A percentile compares a stretch with the other conserved stretches of the same genome.
phyloP scores from a whole-genome alignment of 2,888 invertebrate species.

The Caenorhabditis becei region DNA sequence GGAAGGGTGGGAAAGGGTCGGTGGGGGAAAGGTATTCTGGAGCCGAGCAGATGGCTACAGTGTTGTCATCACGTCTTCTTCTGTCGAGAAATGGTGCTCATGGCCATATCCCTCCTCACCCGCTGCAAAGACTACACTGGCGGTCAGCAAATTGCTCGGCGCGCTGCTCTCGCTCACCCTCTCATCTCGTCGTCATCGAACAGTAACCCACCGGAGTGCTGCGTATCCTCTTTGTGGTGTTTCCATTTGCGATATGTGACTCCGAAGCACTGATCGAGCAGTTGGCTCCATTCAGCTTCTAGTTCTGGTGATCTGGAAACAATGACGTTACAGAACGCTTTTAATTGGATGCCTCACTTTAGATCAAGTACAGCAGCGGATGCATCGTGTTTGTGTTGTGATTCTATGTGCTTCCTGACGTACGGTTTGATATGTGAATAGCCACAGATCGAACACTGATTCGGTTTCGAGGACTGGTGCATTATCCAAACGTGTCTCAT shows the following conservation, averaged over 20 bases:
- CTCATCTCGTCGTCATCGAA: constrained; percentile 30
- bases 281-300: constrained; percentile 58
- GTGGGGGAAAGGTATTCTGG: neutral
- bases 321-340: neutral
- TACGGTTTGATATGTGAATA: constrained; percentile 64
- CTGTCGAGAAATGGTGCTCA: constrained; percentile 49
- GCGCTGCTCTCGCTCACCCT: constrained; percentile 17
- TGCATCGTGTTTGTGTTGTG: constrained; percentile 55
- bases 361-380: constrained; percentile 46
- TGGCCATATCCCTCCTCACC: constrained; percentile 39
- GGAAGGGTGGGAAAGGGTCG: neutral
- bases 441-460: constrained; percentile 58
- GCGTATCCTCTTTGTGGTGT: constrained; percentile 57
- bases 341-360: constrained; percentile 36
- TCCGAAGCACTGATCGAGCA: constrained; percentile 61
- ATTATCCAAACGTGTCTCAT: constrained; percentile 66
- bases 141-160: neutral
- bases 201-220: constrained; percentile 39
- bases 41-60: constrained; percentile 2
- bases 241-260: constrained; percentile 66
- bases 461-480: constrained; percentile 63
- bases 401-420: constrained; percentile 60
- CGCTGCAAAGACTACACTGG: constrained; percentile 43
- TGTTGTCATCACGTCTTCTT: constrained; percentile 49
- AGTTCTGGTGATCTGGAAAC: constrained; percentile 50